Conservation (phyloP, 53 echinoderm and acorn worm species). For the Luidia sarsii region DNA sequence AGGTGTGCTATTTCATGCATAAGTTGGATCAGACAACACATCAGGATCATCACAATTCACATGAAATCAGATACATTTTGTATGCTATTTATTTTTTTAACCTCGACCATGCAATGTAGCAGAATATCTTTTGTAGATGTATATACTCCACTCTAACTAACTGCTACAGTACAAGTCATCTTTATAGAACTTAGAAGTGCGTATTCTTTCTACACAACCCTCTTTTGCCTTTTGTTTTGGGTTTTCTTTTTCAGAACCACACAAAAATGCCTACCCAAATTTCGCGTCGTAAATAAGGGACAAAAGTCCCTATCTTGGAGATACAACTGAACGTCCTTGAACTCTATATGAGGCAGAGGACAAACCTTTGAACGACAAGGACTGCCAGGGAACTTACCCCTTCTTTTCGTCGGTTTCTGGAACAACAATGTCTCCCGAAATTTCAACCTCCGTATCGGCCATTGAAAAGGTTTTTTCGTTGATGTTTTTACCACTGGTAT, state of each 20-base stretch:
- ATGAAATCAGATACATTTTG: neutral
- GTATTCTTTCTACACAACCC: neutral
- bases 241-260: neutral
- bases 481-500: neutral
- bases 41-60: neutral
- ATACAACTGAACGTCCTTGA: neutral
- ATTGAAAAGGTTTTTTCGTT: conserved; percentile 9
- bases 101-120: neutral
- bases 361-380: neutral
- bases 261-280: neutral
- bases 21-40: neutral
- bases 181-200: too few relatives aligned
- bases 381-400: too few relatives aligned
- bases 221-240: neutral
- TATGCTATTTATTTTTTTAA: neutral
- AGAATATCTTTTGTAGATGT: neutral
- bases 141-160: too few relatives aligned
- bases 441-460: conserved; percentile 31
- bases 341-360: neutral
- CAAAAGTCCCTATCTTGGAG: neutral
- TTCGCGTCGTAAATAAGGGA: neutral
- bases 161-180: too few relatives aligned
- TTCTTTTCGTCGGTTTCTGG: conserved; percentile 45
- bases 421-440: conserved; percentile 44
- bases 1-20: too few relatives aligned